Conservation (phyloP, 2,888 invertebrate genomes). For the Tenodera sinensis region DNA sequence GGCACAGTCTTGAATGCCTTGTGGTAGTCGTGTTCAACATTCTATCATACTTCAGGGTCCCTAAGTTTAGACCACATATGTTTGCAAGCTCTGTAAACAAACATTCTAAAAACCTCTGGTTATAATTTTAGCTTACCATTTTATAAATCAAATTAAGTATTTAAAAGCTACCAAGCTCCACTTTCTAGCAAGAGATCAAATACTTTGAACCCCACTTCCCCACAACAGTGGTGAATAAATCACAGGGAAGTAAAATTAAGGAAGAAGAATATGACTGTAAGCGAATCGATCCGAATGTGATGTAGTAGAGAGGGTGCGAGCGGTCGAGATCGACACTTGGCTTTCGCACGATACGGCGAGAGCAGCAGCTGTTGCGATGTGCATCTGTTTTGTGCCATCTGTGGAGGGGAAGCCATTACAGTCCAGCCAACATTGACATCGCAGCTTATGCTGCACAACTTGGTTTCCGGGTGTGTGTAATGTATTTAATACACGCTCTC, state of each 20-base stretch:
- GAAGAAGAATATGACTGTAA: background rate
- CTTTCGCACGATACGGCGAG: background rate
- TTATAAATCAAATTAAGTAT: too few species aligned
- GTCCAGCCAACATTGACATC: background rate
- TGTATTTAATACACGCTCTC: background rate
- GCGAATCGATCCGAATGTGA: background rate
- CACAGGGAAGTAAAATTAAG: background rate
- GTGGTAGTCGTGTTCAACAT: too few species aligned
- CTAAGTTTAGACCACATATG: too few species aligned
- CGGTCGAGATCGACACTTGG: background rate
- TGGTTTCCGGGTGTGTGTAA: background rate
- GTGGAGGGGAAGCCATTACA: background rate
- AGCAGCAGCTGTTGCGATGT: background rate
- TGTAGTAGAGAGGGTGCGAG: background rate
- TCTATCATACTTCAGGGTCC: too few species aligned
- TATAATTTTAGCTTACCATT: too few species aligned
- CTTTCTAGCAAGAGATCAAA: too few species aligned
- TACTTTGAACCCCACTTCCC: background rate
- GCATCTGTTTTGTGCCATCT: background rate
- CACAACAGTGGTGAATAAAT: background rate
- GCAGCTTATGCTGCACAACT: background rate
- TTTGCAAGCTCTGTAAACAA: too few species aligned
- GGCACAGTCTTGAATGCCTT: too few species aligned
- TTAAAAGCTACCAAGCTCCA: too few species aligned
- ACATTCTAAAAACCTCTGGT: too few species aligned